phyloP scores from a whole-genome alignment of 2,797 vertebrate species.

The Megalops cyprinoides region DNA sequence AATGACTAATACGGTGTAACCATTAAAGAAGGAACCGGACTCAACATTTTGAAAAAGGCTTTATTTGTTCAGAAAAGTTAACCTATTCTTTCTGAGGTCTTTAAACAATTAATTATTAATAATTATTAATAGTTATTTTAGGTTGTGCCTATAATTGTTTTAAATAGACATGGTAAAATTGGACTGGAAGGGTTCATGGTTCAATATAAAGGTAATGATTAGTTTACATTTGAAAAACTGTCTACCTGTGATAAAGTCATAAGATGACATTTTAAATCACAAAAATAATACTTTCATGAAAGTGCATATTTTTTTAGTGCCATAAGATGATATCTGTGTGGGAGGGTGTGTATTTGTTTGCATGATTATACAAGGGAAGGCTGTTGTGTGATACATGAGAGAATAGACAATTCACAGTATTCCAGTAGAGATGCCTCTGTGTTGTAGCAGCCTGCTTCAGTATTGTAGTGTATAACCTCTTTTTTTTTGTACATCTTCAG shows the following conservation, averaged over 20 bases:
- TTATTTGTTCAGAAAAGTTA: neutral
- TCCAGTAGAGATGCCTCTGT: neutral
- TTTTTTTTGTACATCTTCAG: slow-evolving; percentile 67
- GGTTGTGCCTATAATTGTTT: neutral
- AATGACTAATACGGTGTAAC: too few species aligned
- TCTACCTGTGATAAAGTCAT: neutral
- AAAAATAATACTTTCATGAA: too few species aligned
- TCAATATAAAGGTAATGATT: neutral
- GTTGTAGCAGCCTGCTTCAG: slow-evolving; percentile 13
- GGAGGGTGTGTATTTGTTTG: too few species aligned
- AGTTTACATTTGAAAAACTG: neutral
- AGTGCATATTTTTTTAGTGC: too few species aligned
- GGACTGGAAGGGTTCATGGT: neutral
- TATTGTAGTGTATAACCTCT: neutral
- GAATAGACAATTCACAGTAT: neutral
- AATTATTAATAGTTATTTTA: too few species aligned
- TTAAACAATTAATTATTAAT: too few species aligned
- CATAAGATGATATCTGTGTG: too few species aligned
- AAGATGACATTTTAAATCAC: neutral
- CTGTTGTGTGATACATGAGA: neutral
- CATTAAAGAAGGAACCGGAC: too few species aligned
- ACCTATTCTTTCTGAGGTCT: too few species aligned
- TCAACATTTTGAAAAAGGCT: too few species aligned
- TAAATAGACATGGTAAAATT: neutral
- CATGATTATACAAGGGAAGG: too few species aligned